Percentiles rank a stretch among this genome's conserved stretches.
Evolutionary conservation across 2,888 invertebrate genomes (phyloP).

Genomic region (Euspilapteryx auroguttella): DNA sequence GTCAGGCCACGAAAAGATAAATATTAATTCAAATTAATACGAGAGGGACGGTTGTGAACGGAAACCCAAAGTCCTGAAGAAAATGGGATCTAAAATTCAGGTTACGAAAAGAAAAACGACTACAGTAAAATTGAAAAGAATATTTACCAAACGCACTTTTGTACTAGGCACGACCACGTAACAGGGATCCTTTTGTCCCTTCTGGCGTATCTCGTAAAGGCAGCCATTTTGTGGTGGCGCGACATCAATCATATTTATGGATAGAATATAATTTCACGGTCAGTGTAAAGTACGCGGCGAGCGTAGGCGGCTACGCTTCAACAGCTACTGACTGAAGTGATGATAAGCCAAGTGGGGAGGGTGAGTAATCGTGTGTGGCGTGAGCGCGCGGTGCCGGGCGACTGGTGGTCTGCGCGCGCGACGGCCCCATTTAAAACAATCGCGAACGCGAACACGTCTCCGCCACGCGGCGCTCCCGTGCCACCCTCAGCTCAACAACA

Average conservation of each 20-base stretch:
- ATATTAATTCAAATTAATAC: too few relatives aligned
- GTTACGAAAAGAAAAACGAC: too few relatives aligned
- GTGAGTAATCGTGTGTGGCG: conserved; percentile 13
- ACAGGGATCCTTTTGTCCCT: conserved; percentile 66
- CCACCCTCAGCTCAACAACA: conserved; percentile 20
- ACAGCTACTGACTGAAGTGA: conserved; percentile 16
- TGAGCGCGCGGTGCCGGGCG: conserved; percentile 49
- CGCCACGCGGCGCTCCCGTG: conserved; percentile 47
- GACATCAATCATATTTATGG: conserved; percentile 37
- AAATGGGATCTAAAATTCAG: too few relatives aligned
- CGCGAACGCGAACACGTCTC: conserved; percentile 49
- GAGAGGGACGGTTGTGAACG: too few relatives aligned
- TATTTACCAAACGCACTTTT: conserved; percentile 65
- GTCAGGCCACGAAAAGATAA: too few relatives aligned
- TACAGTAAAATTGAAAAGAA: too few relatives aligned
- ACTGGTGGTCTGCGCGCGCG: conserved; percentile 65
- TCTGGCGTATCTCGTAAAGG: conserved; percentile 68
- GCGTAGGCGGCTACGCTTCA: conserved; percentile 22
- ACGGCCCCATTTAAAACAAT: conserved; percentile 54
- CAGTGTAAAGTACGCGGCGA: conserved; percentile 16
- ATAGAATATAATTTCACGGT: conserved; percentile 19
- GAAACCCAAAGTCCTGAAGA: too few relatives aligned
- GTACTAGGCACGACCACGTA: conserved; percentile 71
- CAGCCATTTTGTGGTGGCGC: conserved; percentile 55
- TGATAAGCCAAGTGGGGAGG: conserved; percentile 10